These are phyloP conservation scores for Telenomus remus DNA, from an alignment of 1,140 invertebrate species.

Conservation along the genomic window DNA sequence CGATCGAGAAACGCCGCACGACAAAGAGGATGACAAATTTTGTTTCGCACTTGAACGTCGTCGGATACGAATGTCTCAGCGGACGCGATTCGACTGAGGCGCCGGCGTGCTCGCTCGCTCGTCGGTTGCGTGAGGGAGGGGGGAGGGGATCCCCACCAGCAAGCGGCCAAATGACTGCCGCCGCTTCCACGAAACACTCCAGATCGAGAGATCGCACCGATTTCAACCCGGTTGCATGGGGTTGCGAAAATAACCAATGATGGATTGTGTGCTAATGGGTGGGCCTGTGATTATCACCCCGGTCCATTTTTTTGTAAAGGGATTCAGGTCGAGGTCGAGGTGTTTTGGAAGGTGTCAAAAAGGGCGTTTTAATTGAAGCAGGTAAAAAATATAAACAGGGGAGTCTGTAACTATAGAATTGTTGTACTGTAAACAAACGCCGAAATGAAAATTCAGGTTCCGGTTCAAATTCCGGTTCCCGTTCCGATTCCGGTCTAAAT, in stretches of 20 bases:
- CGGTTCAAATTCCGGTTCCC: no score
- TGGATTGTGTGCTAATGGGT: conserved; percentile 33
- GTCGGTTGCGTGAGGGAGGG: conserved; percentile 13
- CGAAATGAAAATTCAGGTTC: no score
- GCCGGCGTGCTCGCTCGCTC: conserved; percentile 70
- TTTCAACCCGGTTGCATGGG: conserved; percentile 22
- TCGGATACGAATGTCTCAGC: conserved; percentile 15
- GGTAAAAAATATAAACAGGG: background rate
- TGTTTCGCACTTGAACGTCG: background rate
- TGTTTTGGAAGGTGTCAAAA: background rate
- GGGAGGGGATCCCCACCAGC: conserved; percentile 30
- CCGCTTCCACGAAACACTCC: conserved; percentile 31
- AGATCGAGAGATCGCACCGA: conserved; percentile 46
- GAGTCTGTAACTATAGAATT: no score
- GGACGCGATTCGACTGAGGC: conserved; percentile 69
- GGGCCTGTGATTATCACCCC: no score
- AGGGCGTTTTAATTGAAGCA: background rate
- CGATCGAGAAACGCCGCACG: conserved; percentile 9
- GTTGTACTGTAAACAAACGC: no score
- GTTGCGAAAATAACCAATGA: conserved; percentile 22
- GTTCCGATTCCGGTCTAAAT: no score
- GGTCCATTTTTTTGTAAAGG: no score
- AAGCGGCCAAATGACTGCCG: conserved; percentile 14
- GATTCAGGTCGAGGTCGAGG: background rate
- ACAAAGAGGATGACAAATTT: conserved; percentile 27